Base-by-base conservation (phyloP, 2,113 vertebrate genomes). In the Perognathus longimembris region DNA sequence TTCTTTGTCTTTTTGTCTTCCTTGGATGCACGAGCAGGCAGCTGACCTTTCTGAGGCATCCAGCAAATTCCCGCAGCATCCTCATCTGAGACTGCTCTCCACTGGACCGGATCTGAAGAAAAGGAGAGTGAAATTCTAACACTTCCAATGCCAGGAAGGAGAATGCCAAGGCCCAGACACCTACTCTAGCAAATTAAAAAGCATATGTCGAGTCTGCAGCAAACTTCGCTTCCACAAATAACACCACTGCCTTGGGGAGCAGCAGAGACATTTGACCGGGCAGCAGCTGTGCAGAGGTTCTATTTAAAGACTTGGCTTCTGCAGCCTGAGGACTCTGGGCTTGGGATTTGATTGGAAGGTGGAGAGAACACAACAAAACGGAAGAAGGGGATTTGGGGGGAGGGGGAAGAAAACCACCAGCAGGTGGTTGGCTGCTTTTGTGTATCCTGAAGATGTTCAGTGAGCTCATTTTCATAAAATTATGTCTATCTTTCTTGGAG, bases 221-320 rank as follows among this genome's bases (percentile, higher is more conserved):
- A 76, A 95, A 94, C 92, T 94, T 78, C 75, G 57, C 82, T 91
- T 96, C 92, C 75, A 91, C 96, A 97, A 97, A 97, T 97, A 94
- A 90, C 86, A 94, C 76, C 80, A 20, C 57, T 1, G 87, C 95
- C 94, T 92, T 61, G 91, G 95, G 96, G 92, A 97, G 86, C 74
- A n/a, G 84, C 77, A 34, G 87, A 92, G 94, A 89, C 85, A 91
- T 95, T 93, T 87, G 92, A 96, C 96, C 20, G 32, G 84, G 86
- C 84, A 21, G 86, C 96, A 96, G 95, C 94, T 95, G 95, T 28
- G 71, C 82, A 59, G 91, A 67, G 83, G 73, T 83, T 70, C 95
- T 97, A 97, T 97, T 97, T 97, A 96, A 95, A 96, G 89, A 79
- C 82, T 80, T 50, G 5, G 86, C 34, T 92, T 91, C 89, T 92